A percentile compares a stretch with the other conserved stretches of the same genome.
Conservation (phyloP, 2,888 invertebrate species). For the Lasioglossum zephyrum region DNA sequence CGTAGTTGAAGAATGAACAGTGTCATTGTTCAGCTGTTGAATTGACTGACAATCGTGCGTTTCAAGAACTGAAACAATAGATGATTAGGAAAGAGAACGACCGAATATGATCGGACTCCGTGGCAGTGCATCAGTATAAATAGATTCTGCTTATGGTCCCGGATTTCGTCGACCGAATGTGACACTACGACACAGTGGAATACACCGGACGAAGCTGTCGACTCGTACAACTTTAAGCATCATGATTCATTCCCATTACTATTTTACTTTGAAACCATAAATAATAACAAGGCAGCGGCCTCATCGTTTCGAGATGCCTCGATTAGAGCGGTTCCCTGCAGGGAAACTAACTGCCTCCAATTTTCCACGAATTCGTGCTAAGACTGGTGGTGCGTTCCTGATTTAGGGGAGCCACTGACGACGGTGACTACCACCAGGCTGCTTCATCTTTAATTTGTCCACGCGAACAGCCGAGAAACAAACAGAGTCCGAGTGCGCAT, state of each 20-base stretch:
- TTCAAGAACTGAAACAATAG: not conserved
- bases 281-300: constrained; percentile 41
- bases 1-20: not conserved
- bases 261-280: constrained; percentile 55
- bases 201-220: constrained; percentile 65
- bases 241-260: constrained; percentile 64
- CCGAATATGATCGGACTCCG: not conserved
- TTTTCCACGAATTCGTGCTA: constrained; percentile 42
- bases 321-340: constrained; percentile 31
- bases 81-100: not conserved
- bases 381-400: constrained; percentile 6
- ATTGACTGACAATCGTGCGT: not conserved
- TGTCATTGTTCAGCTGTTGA: not conserved
- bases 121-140: constrained; percentile 50
- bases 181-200: constrained; percentile 60
- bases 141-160: constrained; percentile 59
- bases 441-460: constrained; percentile 4
- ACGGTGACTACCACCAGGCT: not conserved
- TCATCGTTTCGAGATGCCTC: constrained; percentile 42
- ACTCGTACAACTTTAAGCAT: constrained; percentile 36
- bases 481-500: not conserved
- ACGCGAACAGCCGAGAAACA: not conserved
- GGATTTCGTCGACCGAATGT: constrained; percentile 60
- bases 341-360: constrained; percentile 42
- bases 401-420: constrained; percentile 10